These are phyloP conservation scores for Drosophila azteca DNA, from an alignment of 1,140 invertebrate genomes.

Conservation along the genomic window DNA sequence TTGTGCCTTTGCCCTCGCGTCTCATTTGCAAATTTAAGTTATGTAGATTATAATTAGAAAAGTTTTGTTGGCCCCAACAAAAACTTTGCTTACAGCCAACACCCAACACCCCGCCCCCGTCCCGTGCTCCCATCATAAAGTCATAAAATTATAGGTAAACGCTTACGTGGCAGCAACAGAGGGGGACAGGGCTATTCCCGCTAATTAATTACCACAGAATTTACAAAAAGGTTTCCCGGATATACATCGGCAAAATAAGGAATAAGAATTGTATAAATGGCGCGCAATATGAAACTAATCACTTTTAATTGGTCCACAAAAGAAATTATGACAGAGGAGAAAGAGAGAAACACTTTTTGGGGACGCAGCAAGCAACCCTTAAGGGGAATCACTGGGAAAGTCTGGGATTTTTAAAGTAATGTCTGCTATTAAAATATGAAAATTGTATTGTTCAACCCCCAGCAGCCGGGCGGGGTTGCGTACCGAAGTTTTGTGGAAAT, in stretches of 20 bases:
- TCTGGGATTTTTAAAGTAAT: conserved; percentile 37
- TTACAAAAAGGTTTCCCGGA: conserved; percentile 56
- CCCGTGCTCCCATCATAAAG: conserved; percentile 51
- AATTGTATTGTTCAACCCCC: conserved; percentile 41
- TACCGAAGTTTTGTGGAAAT: conserved; percentile 24
- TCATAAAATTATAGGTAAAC: conserved; percentile 82
- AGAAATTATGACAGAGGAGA: conserved; percentile 64
- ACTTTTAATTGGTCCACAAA: conserved; percentile 73
- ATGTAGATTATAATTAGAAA: conserved; percentile 82
- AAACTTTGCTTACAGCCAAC: conserved; percentile 57
- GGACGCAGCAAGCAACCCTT: neutral
- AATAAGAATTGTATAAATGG: conserved; percentile 60
- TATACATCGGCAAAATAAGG: conserved; percentile 7
- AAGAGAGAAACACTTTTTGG: conserved; percentile 52
- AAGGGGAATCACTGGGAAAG: neutral
- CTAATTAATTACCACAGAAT: conserved; percentile 76
- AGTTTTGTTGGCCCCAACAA: conserved; percentile 62
- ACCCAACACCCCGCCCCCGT: conserved; percentile 16
- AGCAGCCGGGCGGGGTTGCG: conserved; percentile 9
- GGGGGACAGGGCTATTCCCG: conserved; percentile 35
- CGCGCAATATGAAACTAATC: conserved; percentile 76
- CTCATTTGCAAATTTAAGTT: conserved; percentile 73
- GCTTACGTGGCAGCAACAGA: conserved; percentile 62
- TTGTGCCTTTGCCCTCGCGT: conserved; percentile 65
- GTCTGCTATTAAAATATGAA: conserved; percentile 60